Evolutionary conservation across 1,140 invertebrate species (phyloP).

Genomic region (Platorchestia sp.): DNA sequence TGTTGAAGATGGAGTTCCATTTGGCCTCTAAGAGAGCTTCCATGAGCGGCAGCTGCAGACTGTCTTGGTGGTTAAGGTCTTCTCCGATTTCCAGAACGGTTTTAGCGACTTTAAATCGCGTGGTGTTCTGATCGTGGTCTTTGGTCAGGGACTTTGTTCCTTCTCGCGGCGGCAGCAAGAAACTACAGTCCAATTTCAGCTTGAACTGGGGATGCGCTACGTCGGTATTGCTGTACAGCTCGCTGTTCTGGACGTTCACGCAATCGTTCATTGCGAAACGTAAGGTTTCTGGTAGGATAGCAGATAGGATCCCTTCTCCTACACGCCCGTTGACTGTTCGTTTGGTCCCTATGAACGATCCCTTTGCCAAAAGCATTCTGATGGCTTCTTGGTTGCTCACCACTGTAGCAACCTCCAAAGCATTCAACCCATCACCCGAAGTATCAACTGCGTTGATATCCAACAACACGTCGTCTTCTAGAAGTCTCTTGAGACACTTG

Average conservation of each 20-base stretch:
- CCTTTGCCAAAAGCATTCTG: background rate
- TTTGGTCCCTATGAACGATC: conserved; percentile 8
- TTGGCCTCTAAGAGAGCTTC: background rate
- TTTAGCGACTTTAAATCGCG: background rate
- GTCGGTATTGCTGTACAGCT: background rate
- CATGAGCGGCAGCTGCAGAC: conserved; percentile 1
- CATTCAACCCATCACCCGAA: background rate
- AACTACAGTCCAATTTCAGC: conserved; percentile 10
- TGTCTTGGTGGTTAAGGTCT: background rate
- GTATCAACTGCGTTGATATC: background rate
- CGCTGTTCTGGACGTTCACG: background rate
- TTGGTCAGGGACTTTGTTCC: background rate
- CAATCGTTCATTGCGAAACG: background rate
- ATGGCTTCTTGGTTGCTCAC: conserved; percentile 16
- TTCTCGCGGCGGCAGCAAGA: background rate
- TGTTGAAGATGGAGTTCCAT: conserved; percentile 6
- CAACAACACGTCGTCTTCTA: background rate
- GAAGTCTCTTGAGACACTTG: conserved; percentile 4
- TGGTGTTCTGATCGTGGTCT: background rate
- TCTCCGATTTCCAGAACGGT: conserved; percentile 32
- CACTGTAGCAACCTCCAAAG: background rate
- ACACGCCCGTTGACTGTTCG: background rate
- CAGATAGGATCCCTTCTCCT: background rate
- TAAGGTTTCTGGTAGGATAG: background rate
- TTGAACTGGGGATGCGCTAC: background rate